Conservation (phyloP, 2,797 vertebrate genomes). For the Siniperca obscura region DNA sequence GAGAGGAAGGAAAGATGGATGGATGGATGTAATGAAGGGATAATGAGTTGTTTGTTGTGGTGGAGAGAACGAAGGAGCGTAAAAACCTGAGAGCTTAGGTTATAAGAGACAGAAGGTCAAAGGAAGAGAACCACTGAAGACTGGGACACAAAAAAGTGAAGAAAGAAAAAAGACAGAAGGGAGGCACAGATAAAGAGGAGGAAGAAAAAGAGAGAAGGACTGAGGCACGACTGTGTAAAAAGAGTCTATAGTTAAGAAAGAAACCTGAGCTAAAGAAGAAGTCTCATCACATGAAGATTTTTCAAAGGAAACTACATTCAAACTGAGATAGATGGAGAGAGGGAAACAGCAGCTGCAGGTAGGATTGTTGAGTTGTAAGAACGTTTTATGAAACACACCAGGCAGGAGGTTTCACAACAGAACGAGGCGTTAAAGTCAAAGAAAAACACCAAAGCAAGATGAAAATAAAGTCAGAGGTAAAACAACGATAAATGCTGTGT, state of each 20-base stretch:
- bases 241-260: conserved; percentile 24
- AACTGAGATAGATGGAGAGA: conserved; percentile 39
- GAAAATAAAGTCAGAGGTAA: conserved; percentile 37
- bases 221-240: conserved; percentile 5
- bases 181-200: neutral
- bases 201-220: neutral
- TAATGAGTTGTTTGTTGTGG: neutral
- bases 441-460: conserved; percentile 40
- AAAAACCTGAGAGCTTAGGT: conserved; percentile 12
- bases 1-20: neutral
- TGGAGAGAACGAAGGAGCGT: neutral
- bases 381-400: conserved; percentile 55
- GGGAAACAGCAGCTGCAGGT: conserved; percentile 17
- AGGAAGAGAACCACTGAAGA: neutral
- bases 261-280: conserved; percentile 14
- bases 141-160: neutral
- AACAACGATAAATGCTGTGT: conserved; percentile 12
- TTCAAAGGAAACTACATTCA: conserved; percentile 35
- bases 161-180: neutral
- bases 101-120: conserved; percentile 12
- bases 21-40: neutral
- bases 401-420: conserved; percentile 53
- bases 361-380: conserved; percentile 39
- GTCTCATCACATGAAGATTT: conserved; percentile 21
- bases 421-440: conserved; percentile 51